These are phyloP conservation scores for Xestia rhomboidea DNA, from an alignment of 2,888 invertebrate species.

Conservation along the genomic window DNA sequence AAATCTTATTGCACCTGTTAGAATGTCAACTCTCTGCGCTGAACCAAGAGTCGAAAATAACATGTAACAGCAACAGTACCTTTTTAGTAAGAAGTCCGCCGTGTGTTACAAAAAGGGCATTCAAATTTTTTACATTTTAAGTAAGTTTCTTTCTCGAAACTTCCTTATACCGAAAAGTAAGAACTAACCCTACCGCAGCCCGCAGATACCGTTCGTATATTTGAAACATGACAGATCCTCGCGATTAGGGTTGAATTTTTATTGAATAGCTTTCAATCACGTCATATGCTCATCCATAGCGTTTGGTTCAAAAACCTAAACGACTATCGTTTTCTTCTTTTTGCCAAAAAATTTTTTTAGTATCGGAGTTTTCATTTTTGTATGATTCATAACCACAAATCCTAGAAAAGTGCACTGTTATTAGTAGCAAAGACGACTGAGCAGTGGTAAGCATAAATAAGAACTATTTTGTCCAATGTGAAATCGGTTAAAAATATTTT, in stretches of 20 bases:
- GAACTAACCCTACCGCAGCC: neutral
- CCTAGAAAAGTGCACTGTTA: neutral
- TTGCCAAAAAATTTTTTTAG: neutral
- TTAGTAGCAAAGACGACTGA: neutral
- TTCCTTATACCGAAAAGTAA: slow-evolving; percentile 23
- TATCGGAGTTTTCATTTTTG: neutral
- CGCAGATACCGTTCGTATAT: slow-evolving; percentile 44
- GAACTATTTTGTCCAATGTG: neutral
- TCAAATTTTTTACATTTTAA: neutral
- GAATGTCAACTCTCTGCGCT: neutral
- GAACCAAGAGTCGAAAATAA: neutral
- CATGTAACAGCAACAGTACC: neutral
- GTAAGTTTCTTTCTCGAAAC: slow-evolving; percentile 6
- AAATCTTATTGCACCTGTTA: neutral
- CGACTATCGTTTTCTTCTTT: slow-evolving; percentile 5
- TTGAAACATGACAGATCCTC: slow-evolving; percentile 52
- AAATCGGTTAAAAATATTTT: neutral
- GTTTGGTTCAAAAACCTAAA: slow-evolving; percentile 51
- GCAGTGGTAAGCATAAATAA: neutral
- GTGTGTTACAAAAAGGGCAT: neutral
- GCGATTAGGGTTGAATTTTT: slow-evolving; percentile 63
- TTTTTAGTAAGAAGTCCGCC: neutral
- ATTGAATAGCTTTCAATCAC: slow-evolving; percentile 65
- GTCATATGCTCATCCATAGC: slow-evolving; percentile 51
- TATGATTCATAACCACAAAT: neutral